Evolutionary conservation across 2,113 vertebrate genomes (phyloP), one percentile per base, ranked within the genome.

Genomic region (Neodontobutis hainanensis): DNA sequence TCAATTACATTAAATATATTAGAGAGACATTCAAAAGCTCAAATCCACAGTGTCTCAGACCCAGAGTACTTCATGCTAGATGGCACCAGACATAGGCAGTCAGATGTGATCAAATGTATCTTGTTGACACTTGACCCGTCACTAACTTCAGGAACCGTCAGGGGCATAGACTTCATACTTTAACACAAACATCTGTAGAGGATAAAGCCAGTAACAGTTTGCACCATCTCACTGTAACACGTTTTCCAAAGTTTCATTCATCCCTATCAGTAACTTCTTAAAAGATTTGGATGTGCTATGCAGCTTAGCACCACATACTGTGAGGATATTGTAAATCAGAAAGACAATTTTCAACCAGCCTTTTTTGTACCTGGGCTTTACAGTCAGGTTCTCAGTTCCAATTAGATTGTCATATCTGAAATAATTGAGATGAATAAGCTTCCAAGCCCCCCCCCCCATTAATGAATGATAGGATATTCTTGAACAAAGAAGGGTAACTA

Each of bases 351-450:
- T 15, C 51, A 48, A 57, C 57, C 12, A 44, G 44, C 14, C 14
- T 47, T 48, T 35, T 51, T 69, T 51, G 55, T 49, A 70, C 66
- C 53, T 50, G 59, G 11, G 6, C 35, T 53, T 40, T 57, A 57
- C 35, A 57, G n/a, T n/a, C 55, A 57, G 58, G 55, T 77, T 80
- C 62, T 80, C 43, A 64, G 58, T 57, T 69, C 63, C 65, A 76
- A 73, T 80, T 80, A 83, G 35, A 47, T 8, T 67, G 69, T 80
- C 74, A 88, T 71, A 80, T 44, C 60, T 56, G 49, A 49, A 74
- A 68, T 78, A 75, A 85, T 42, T 48, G 60, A 75, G 70, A 75
- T 60, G 59, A 73, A 77, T 75, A 64, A 71, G 46, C 61, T 69
- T 82, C 65, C 19, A 11, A n/a, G 51, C 60, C 53, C 44, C 73